phyloP scores from a whole-genome alignment of 2,888 invertebrate species.

The Phengaris arion region DNA sequence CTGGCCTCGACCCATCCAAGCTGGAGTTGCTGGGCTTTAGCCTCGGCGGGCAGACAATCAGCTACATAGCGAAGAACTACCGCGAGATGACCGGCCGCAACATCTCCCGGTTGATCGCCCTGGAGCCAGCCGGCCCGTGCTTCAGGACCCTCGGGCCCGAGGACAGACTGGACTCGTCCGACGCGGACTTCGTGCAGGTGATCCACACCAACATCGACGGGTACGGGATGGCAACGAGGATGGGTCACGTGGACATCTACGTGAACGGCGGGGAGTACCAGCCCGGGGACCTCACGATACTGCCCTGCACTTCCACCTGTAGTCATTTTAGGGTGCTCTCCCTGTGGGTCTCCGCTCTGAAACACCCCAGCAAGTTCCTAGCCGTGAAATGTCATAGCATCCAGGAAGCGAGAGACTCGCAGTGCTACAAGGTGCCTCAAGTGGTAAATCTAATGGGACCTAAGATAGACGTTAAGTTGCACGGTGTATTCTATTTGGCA shows the following conservation, averaged over 20 bases:
- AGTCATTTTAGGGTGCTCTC: constrained; percentile 65
- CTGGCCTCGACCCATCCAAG: constrained; percentile 58
- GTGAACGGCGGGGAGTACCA: constrained; percentile 72
- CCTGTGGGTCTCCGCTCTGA: constrained; percentile 60
- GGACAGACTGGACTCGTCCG: constrained; percentile 56
- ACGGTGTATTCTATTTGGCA: constrained; percentile 63
- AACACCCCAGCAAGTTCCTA: constrained; percentile 59
- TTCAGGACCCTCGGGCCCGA: constrained; percentile 54
- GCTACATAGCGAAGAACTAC: constrained; percentile 65
- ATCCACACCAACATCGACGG: constrained; percentile 73
- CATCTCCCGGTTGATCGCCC: constrained; percentile 61
- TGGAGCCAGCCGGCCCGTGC: constrained; percentile 72
- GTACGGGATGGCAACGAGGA: constrained; percentile 65
- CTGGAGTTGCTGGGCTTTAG: constrained; percentile 69
- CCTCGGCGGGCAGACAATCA: constrained; percentile 65
- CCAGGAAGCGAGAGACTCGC: constrained; percentile 62
- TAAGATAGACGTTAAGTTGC: constrained; percentile 49
- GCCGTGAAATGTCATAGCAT: constrained; percentile 59
- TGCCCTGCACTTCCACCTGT: constrained; percentile 63
- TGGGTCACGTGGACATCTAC: constrained; percentile 71
- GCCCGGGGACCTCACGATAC: constrained; percentile 59
- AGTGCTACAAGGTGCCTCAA: constrained; percentile 54
- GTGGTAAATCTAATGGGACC: constrained; percentile 59
- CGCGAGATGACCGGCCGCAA: constrained; percentile 58
- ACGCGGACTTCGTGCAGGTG: constrained; percentile 69